These are phyloP conservation scores for Eledona agricola DNA, from an alignment of 2,888 invertebrate genomes.

Conservation along the genomic window DNA sequence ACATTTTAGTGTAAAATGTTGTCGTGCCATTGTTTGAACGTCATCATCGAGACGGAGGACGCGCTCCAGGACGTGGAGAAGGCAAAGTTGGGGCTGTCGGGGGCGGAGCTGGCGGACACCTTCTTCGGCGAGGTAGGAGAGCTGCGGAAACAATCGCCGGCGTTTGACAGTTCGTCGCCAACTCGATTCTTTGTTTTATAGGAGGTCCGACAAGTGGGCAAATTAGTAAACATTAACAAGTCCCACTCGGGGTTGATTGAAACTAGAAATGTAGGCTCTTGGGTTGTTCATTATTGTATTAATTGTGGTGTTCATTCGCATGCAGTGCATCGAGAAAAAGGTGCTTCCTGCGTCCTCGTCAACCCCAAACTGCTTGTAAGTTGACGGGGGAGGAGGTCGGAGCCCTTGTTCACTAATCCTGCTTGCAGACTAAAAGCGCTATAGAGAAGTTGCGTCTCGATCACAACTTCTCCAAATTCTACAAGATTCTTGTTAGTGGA, in stretches of 20 bases:
- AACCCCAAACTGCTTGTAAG: constrained; percentile 69
- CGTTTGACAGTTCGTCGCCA: constrained; percentile 18
- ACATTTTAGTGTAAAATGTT: constrained; percentile 62
- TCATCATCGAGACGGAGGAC: constrained; percentile 70
- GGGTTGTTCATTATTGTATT: constrained; percentile 71
- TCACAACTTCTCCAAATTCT: constrained; percentile 75
- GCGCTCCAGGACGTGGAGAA: constrained; percentile 67
- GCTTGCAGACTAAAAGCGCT: constrained; percentile 55
- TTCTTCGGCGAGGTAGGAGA: constrained; percentile 73
- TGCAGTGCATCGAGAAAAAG: constrained; percentile 68
- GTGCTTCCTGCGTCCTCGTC: constrained; percentile 66
- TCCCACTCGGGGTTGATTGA: constrained; percentile 69
- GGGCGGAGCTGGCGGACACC: constrained; percentile 69
- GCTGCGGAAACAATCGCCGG: no score
- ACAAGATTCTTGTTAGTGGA: constrained; percentile 72
- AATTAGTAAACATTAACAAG: constrained; percentile 65
- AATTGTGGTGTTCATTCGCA: constrained; percentile 73
- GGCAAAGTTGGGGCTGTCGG: constrained; percentile 67
- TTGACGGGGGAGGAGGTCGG: constrained; percentile 37
- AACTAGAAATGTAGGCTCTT: constrained; percentile 67
- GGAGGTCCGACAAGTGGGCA: constrained; percentile 66
- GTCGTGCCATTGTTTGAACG: constrained; percentile 82
- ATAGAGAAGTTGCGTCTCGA: constrained; percentile 70
- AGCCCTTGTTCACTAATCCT: constrained; percentile 11
- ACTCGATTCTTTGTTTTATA: constrained; percentile 47